A percentile compares a stretch with the other conserved stretches of the same genome.
These are phyloP conservation scores for Sarcophilus harrisii DNA, from an alignment of 2,797 vertebrate species.

Conservation along the genomic window DNA sequence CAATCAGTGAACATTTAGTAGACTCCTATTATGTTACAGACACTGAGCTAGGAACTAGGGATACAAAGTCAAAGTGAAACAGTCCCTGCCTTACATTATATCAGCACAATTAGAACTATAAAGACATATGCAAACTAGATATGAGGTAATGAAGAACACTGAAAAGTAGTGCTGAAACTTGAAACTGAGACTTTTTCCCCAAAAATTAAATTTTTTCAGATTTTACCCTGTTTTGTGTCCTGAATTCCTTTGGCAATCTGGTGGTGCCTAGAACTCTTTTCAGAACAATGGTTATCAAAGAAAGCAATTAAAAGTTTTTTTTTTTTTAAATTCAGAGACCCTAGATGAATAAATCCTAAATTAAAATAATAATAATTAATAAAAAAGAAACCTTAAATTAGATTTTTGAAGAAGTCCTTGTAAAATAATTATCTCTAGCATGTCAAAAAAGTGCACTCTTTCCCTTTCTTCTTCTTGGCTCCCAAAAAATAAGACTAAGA, in stretches of 20 bases:
- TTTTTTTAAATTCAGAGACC: background rate
- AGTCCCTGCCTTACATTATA: background rate
- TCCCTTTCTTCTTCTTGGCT: background rate
- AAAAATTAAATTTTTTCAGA: background rate
- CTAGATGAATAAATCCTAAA: background rate
- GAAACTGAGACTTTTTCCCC: background rate
- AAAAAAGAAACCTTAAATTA: background rate
- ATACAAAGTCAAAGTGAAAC: background rate
- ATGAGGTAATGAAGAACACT: background rate
- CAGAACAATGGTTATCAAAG: background rate
- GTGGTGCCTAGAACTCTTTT: background rate
- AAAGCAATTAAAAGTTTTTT: background rate
- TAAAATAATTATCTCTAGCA: conserved; percentile 30
- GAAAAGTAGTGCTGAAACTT: background rate
- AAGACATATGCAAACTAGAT: background rate
- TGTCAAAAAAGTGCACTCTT: background rate
- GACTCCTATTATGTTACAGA: background rate
- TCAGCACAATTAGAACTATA: background rate
- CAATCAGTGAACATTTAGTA: background rate
- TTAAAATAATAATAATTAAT: background rate
- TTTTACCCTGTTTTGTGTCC: background rate
- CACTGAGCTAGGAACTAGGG: background rate
- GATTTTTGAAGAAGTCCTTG: conserved; percentile 14
- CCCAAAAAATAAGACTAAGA: conserved; percentile 5
- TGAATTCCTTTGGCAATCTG: background rate